Conservation (phyloP, 2,888 invertebrate genomes). For the Teleogryllus oceanicus region DNA sequence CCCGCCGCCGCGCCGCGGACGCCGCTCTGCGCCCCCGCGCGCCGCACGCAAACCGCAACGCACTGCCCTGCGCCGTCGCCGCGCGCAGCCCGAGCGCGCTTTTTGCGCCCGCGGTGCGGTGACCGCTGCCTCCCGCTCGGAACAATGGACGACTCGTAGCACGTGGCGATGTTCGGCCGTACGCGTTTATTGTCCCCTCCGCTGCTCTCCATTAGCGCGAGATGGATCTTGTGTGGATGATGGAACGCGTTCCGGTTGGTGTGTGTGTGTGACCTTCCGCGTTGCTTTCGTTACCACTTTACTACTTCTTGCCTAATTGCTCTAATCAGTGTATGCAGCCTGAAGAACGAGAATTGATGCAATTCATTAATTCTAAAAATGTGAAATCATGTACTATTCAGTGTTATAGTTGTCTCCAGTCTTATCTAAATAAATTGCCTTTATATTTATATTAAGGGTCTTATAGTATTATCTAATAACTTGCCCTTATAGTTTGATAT, state of each 20-base stretch:
- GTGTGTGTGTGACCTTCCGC: neutral
- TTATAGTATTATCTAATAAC: no score
- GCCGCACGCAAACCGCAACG: constrained; percentile 3
- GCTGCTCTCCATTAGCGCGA: neutral
- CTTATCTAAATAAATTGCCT: no score
- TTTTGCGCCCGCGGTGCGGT: neutral
- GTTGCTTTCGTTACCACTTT: neutral
- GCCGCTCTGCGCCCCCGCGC: neutral
- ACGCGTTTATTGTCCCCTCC: neutral
- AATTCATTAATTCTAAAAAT: no score
- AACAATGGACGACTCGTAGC: neutral
- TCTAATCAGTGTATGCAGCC: no score
- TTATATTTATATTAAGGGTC: no score
- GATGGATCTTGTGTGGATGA: neutral
- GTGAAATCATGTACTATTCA: no score
- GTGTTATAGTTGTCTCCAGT: no score
- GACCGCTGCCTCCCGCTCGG: neutral
- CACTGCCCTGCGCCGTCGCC: neutral
- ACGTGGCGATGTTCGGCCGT: neutral
- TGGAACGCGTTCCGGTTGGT: neutral
- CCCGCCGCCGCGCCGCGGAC: neutral
- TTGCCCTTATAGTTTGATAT: no score
- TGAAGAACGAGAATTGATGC: no score
- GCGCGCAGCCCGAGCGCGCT: neutral
- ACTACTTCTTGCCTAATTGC: no score